Base-by-base conservation (phyloP, 2,888 invertebrate genomes). In the Rhagophthalmus giganteus region DNA sequence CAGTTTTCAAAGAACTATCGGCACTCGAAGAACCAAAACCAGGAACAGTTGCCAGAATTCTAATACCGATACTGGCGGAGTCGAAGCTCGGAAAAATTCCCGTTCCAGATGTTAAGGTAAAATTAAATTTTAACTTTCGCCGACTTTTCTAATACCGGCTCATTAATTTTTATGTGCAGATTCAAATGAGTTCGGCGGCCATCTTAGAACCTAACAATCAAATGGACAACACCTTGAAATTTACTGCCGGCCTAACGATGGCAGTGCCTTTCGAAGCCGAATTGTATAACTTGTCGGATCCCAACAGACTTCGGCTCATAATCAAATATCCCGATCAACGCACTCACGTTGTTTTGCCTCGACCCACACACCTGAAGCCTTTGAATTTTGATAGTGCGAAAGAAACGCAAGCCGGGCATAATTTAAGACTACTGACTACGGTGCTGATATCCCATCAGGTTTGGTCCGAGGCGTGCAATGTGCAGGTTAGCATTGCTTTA, bases 311-410 rank as follows among this genome's bases (percentile, higher is more conserved):
- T 63, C 81, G 94, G 54, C 83, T 95, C 57, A 88, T 90, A 77
- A 86, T 94, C 15, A 85, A 87, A 59, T 96, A 96, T 77, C 95
- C 96, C 0, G 96, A 97, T 78, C 90, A 94, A 64, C 85, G 88
- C 68, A 83, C 86, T 48, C 91, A 94, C 71, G 81, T 94, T 48
- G 81, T 93, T 47, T 80, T 90, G 45, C 95, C 94, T 2, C 82
- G 86, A 35, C 77, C 82, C 5, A 81, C 86, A 41, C 92, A 94
- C 68, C 80, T 95, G 63, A 82, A 88, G 24, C 81, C 85, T 38
- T 80, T 88, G 63, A 79, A 83, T 58, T 65, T 65, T 34, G 82
- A 81, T 2, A 78, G 77, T 46, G n/a, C n/a, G n/a, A n/a, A n/a
- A n/a, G n/a, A n/a, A n/a, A n/a, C n/a, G n/a, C n/a, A n/a, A n/a